Evolutionary conservation across 2,797 vertebrate genomes (phyloP).

Genomic region (Gallinago nigripennis): DNA sequence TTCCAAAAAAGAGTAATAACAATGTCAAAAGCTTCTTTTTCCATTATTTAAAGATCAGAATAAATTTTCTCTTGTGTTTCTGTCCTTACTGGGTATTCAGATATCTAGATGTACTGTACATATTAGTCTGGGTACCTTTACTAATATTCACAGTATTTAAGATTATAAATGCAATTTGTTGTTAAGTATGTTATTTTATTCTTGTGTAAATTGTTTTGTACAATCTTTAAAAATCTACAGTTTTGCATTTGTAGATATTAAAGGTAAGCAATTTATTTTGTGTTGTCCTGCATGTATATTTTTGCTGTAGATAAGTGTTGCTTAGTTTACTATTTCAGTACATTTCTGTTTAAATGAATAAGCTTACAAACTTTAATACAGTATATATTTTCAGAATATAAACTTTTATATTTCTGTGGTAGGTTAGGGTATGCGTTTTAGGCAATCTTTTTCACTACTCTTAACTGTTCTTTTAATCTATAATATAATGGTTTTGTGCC

Average conservation of each 20-base stretch:
- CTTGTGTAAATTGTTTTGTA: constrained; percentile 87
- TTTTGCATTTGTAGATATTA: constrained; percentile 86
- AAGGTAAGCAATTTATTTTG: constrained; percentile 78
- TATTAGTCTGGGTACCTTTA: constrained; percentile 82
- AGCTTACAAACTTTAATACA: constrained; percentile 84
- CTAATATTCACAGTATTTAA: constrained; percentile 87
- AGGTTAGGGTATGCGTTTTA: constrained; percentile 87
- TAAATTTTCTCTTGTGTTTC: constrained; percentile 67
- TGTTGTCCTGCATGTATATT: constrained; percentile 89
- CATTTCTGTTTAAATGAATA: constrained; percentile 78
- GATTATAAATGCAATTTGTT: constrained; percentile 79
- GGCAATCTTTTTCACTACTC: constrained; percentile 87
- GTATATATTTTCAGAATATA: constrained; percentile 89
- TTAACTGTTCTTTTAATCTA: constrained; percentile 87
- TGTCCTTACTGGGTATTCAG: constrained; percentile 65
- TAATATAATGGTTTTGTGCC: constrained; percentile 80
- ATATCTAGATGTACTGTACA: constrained; percentile 75
- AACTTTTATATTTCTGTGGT: constrained; percentile 92
- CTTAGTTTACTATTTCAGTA: constrained; percentile 80
- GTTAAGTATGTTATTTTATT: constrained; percentile 82
- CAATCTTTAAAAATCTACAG: constrained; percentile 80
- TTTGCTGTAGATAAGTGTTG: constrained; percentile 89
- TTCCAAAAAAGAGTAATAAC: constrained; percentile 61
- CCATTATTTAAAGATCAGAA: constrained; percentile 74
- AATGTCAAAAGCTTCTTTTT: constrained; percentile 66